Evolutionary conservation across 2,113 vertebrate species (phyloP), one percentile per base, ranked within the genome.

Genomic region (Osmerus mordax): DNA sequence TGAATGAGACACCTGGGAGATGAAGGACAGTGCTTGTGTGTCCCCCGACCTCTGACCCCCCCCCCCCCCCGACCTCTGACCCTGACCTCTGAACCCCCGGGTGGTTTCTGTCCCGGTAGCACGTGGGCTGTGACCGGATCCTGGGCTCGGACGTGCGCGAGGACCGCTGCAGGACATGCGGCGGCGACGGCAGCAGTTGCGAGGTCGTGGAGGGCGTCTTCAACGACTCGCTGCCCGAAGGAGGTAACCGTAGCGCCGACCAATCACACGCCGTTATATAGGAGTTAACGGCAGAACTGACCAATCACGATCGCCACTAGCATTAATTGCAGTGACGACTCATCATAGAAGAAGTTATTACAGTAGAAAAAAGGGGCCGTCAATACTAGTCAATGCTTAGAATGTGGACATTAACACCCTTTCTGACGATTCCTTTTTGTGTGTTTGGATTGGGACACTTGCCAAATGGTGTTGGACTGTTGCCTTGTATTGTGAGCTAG

Each of bases 41-140:
- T 23, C 32, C 14, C 19, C 56, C 56, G 32, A 4, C 47, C 81
- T 81, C 78, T 74, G 61, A 70, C 8, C 2, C 70, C 63, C 36
- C 56, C 56, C 9, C 4, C 6, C 56, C 56, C 84, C 64, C 72
- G 32, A 4, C 47, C 81, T 1, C 70, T 82, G 79, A 80, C 4
- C 2, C 70, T 82, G 79, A 80, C 4, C 65, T 71, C 62, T 74
- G 82, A 64, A 1, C 21, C 67, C 36, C 23, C 14, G 67, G 8
- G 64, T 14, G 36, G 16, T 73, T 19, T 65, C 4, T 72, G 15
- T 70, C 14, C 75, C 41, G 8, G 3, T 86, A 99, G 97, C 97
- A 99, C 0, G 96, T 99, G 69, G 97, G 97, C 80, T 99, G 97
- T 0, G 97, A 99, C 86, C 94, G 96, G 4, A 89, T 97, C 74